Evolutionary conservation across 2,888 invertebrate genomes (phyloP), one percentile per base, ranked within the genome.

Genomic region (Ormyrus labotus): DNA sequence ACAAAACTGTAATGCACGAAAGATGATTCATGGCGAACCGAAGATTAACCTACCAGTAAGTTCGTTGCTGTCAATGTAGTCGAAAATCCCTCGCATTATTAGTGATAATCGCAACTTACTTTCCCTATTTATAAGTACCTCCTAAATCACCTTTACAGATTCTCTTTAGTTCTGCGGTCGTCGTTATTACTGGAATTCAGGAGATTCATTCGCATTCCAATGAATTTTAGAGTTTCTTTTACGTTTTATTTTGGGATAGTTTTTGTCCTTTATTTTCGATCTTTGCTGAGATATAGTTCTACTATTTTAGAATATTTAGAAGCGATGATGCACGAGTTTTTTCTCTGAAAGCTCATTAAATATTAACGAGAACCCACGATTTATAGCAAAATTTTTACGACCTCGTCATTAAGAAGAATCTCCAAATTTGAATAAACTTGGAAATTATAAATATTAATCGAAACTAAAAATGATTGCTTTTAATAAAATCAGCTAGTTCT

Each of bases 111-210:
- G 67, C 51, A 34, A 63, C 63, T 77, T 64, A 72, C 53, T 76
- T 64, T 69, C n/a, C 45, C 58, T 73, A 50, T 50, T 77, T 73
- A 74, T 61, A 55, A 78, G 63, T 68, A 68, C 55, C 58, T 5
- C n/a, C 67, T 81, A 81, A 81, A 81, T 78, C 78, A 78, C 70
- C 45, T 50, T 57, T 53, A 19, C 13, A 57, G 50, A 6, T 45
- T 57, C 55, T 13, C 73, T n/a, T 55, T 69, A 9, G 45, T 58
- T 76, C 61, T 47, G 34, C 34, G 50, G 51, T 45, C n/a, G 61
- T 45, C 4, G 3, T 6, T 13, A 51, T n/a, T 34, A 45, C 65
- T 57, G 48, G 50, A 70, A 77, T 77, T 48, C 34, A 11, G 47
- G 57, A 10, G 55, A 51, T 55, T 48, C 47, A 55, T 4, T 19